Evolutionary conservation across 2,797 vertebrate species (phyloP), one percentile per base, ranked within the genome.

Genomic region (Hirundo rustica): DNA sequence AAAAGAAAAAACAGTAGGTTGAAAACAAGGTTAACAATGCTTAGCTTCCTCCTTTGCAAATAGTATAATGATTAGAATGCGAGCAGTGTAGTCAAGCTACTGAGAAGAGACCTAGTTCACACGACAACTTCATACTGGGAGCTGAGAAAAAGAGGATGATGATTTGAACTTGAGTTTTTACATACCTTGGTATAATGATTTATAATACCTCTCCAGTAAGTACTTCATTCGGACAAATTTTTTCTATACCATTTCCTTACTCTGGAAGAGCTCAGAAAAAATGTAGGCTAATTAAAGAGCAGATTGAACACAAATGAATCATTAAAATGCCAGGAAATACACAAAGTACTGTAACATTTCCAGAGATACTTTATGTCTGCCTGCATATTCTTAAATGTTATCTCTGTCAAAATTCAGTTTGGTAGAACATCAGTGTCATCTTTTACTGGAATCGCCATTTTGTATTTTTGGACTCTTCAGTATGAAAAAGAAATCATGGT

Each of bases 361-460:
- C 89, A 64, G 87, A 38, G 80, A 65, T 94, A 53, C 75, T 7
- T 81, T 78, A 90, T 58, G 25, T 76, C 71, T 87, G 74, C 16
- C 17, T 82, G 74, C 44, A 18, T 83, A 78, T 93, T 95, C 58
- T 81, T 94, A 85, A 93, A 57, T 5, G 48, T 96, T 91, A 87
- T 89, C 92, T 94, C 77, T 88, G 58, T 73, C 30, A 88, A 91
- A 97, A 96, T 95, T 88, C 74, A 91, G 75, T 95, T 94, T 95
- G 88, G 92, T 93, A 91, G 79, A 85, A 92, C 71, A 79, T 88
- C 83, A 96, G 66, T 92, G 85, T 96, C 91, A 89, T 79, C 80
- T 93, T 95, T 96, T 96, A 96, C 96, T 80, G 95, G 89, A 97
- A 97, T 94, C 48, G 75, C 68, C 92, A 73, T 89, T 96, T 82